A percentile compares a stretch with the other conserved stretches of the same genome.
phyloP scores from a whole-genome alignment of 92 coral and sea anemone genomes.

The Zoanthus solanderi region DNA sequence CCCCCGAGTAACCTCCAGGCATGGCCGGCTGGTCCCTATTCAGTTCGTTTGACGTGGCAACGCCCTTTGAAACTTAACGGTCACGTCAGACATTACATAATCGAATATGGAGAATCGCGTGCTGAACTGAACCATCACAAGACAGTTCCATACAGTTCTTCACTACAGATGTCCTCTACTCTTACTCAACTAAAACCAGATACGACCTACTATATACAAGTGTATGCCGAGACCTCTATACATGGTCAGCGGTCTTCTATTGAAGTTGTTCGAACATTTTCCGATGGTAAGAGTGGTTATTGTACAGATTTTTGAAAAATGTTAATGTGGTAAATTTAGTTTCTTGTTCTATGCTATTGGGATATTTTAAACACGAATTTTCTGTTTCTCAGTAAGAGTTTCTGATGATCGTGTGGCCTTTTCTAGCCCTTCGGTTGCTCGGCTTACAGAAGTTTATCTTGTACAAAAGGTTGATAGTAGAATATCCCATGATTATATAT shows the following conservation, averaged over 20 bases:
- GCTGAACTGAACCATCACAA: slow-evolving; percentile 21
- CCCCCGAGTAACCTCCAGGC: slow-evolving; percentile 61
- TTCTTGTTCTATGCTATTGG: too few relatives aligned
- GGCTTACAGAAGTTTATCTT: too few relatives aligned
- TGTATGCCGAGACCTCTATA: slow-evolving; percentile 68
- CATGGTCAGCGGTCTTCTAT: slow-evolving; percentile 61
- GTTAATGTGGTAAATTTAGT: background rate
- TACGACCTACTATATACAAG: slow-evolving; percentile 61
- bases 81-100: slow-evolving; percentile 51
- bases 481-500: too few relatives aligned
- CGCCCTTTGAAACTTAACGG: slow-evolving; percentile 64
- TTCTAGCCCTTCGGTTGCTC: too few relatives aligned
- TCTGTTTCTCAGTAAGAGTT: too few relatives aligned
- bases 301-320: background rate
- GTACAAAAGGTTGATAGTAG: too few relatives aligned
- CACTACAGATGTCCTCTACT: background rate
- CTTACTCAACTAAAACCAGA: slow-evolving; percentile 53
- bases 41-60: slow-evolving; percentile 57
- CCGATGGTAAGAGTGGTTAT: slow-evolving; percentile 64
- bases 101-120: slow-evolving; percentile 58
- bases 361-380: too few relatives aligned
- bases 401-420: too few relatives aligned
- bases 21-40: slow-evolving; percentile 30
- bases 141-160: slow-evolving; percentile 31
- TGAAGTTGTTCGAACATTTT: slow-evolving; percentile 53